Conservation (phyloP, 2,888 invertebrate genomes). For the Tipula unca region DNA sequence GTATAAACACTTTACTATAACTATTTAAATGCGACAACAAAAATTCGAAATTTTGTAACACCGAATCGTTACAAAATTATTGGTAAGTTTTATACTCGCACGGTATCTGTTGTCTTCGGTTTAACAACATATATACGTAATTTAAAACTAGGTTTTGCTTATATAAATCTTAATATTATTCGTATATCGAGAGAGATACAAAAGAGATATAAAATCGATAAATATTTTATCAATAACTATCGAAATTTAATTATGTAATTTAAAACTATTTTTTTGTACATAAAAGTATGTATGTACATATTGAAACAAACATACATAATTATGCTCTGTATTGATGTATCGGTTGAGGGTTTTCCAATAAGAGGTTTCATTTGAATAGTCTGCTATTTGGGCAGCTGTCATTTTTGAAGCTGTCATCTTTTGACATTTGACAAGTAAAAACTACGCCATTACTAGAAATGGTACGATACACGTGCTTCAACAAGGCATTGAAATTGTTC, state of each 20-base stretch:
- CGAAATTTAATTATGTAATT: not conserved
- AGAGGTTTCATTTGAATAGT: too few species aligned
- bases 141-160: not conserved
- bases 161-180: not conserved
- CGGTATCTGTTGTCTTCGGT: not conserved
- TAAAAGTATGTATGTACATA: too few species aligned
- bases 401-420: too few species aligned
- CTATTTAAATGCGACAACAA: not conserved
- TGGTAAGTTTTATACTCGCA: not conserved
- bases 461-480: too few species aligned
- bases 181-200: not conserved
- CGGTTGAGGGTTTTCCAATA: too few species aligned
- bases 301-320: too few species aligned
- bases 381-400: too few species aligned
- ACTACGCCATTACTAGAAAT: too few species aligned
- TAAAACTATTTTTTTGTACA: not conserved
- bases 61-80: not conserved
- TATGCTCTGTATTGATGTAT: too few species aligned
- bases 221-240: not conserved
- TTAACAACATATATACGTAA: not conserved
- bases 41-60: not conserved
- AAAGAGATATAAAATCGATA: not conserved
- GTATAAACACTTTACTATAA: not conserved
- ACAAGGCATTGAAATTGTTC: too few species aligned
- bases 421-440: too few species aligned